These are phyloP conservation scores for Toxotes chatareus DNA, from an alignment of 2,113 vertebrate genomes.

Conservation along the genomic window DNA sequence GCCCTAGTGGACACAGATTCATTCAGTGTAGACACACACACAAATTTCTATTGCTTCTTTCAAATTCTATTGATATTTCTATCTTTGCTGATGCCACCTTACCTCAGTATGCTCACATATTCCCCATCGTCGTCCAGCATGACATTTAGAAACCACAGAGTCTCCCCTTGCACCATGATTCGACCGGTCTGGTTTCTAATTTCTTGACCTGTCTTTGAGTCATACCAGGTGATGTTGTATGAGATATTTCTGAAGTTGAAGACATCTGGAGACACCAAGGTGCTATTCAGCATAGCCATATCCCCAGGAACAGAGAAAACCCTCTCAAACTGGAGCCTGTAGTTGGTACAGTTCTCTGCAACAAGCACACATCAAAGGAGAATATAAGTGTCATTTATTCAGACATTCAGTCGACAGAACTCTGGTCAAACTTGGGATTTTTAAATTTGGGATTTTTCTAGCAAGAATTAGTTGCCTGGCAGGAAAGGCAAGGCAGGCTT, in stretches of 20 bases:
- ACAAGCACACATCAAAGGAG: constrained; percentile 9
- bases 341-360: constrained; percentile 76
- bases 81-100: not conserved
- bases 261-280: constrained; percentile 49
- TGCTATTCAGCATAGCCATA: constrained; percentile 72
- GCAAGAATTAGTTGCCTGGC: not conserved
- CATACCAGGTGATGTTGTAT: constrained; percentile 87
- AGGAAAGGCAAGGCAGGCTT: not conserved
- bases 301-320: constrained; percentile 79
- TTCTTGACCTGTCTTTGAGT: constrained; percentile 67
- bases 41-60: not conserved
- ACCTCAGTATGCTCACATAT: constrained; percentile 87
- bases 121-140: constrained; percentile 80
- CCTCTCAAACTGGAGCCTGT: constrained; percentile 43
- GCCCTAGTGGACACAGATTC: not conserved
- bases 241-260: constrained; percentile 45
- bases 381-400: not conserved
- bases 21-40: not conserved
- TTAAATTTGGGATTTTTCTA: not conserved
- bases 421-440: not conserved
- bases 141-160: constrained; percentile 88
- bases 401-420: not conserved
- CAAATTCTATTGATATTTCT: not conserved
- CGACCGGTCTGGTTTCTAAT: constrained; percentile 62
- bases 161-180: constrained; percentile 75